A percentile compares a stretch with the other conserved stretches of the same genome.
phyloP scores from a whole-genome alignment of 2,113 vertebrate species.

The Proterorhinus semilunaris region DNA sequence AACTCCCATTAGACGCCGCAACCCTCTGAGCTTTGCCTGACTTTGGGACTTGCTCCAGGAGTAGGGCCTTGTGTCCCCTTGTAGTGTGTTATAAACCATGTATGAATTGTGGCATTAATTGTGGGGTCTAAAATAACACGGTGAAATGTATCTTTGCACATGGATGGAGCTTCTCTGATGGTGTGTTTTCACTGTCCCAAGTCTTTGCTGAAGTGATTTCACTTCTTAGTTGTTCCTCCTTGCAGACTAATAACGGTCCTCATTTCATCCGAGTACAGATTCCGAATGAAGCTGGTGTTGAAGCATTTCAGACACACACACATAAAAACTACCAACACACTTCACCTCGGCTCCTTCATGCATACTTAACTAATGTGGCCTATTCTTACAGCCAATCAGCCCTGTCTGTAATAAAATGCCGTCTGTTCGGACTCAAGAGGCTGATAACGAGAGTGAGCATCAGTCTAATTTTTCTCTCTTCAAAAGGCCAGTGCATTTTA shows the following conservation, averaged over 20 bases:
- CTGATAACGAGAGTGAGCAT: conserved; percentile 18
- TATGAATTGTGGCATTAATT: not conserved
- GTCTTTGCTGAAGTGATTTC: conserved; percentile 19
- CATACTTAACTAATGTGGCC: conserved; percentile 37
- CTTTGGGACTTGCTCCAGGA: too few relatives aligned
- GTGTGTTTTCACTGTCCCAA: conserved; percentile 1
- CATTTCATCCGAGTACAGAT: conserved; percentile 12
- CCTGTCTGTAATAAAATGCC: conserved; percentile 17
- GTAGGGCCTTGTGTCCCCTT: too few relatives aligned
- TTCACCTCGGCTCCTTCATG: conserved; percentile 15
- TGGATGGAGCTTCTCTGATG: not conserved
- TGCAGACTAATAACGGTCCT: conserved; percentile 18
- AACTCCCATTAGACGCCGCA: too few relatives aligned
- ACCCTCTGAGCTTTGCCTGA: too few relatives aligned
- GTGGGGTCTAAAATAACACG: too few relatives aligned
- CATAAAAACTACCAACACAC: conserved; percentile 15
- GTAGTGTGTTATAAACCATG: too few relatives aligned
- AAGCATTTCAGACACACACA: not conserved
- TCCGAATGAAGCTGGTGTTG: conserved; percentile 14
- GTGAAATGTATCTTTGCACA: not conserved
- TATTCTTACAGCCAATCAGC: conserved; percentile 17
- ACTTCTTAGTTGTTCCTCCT: conserved; percentile 18
- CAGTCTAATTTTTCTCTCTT: not conserved
- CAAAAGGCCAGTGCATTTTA: not conserved
- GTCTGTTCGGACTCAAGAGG: conserved; percentile 12